phyloP scores from a whole-genome alignment of 2,113 vertebrate genomes.

The Centrocercus urophasianus region DNA sequence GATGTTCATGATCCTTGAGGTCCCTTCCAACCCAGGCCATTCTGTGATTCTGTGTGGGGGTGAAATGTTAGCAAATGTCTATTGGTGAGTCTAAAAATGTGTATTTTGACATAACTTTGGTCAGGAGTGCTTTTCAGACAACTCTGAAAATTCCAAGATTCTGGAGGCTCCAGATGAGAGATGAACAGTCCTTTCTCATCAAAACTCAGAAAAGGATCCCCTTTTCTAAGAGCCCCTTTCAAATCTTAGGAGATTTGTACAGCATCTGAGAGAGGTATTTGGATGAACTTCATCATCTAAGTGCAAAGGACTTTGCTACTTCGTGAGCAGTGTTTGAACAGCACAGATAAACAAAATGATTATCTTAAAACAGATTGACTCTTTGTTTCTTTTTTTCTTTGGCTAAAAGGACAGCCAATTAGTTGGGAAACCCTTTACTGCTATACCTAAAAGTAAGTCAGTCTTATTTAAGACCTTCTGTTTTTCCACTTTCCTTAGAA shows the following conservation, averaged over 20 bases:
- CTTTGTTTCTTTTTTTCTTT: conserved; percentile 3
- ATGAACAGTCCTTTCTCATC: not conserved
- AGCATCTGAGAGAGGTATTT: not conserved
- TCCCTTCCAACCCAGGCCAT: too few species aligned
- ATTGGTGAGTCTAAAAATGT: not conserved
- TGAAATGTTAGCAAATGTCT: not conserved
- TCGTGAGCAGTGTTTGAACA: conserved; percentile 2
- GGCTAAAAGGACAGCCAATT: not conserved
- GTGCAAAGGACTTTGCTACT: conserved; percentile 7
- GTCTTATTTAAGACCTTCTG: not conserved
- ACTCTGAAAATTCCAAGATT: not conserved
- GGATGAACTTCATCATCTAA: not conserved
- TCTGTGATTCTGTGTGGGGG: not conserved
- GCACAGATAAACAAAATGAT: conserved; percentile 20
- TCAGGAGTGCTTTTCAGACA: not conserved
- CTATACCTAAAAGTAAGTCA: not conserved
- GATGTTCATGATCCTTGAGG: too few species aligned
- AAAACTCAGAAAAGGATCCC: accelerated
- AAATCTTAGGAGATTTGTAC: not conserved
- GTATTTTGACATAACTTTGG: not conserved
- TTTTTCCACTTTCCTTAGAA: not conserved
- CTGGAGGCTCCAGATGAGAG: not conserved
- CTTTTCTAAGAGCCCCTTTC: not conserved
- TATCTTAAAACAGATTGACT: not conserved
- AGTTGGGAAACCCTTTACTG: not conserved